Evolutionary conservation across 2,797 vertebrate genomes (phyloP), one percentile per base, ranked within the genome.

Genomic region (Sebastes minor): DNA sequence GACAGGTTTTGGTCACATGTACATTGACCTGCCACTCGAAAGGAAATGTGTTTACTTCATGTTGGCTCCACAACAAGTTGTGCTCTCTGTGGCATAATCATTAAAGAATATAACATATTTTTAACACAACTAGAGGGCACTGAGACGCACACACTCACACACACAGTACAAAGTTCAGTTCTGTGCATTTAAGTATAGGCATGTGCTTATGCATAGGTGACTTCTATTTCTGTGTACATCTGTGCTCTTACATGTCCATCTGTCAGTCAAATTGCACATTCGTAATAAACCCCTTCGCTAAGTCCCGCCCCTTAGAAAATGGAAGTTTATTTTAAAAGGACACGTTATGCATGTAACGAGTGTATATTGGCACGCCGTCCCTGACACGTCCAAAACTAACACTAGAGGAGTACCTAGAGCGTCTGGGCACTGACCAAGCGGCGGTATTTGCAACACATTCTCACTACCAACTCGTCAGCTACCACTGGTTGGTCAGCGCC

Each of bases 111-210:
- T 55, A 74, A 69, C n/a, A 63, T 55, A 0, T 28, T 55, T 55
- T 49, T 11, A 27, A 57, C 12, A 81, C 71, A 82, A 80, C 67
- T 74, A 80, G 49, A 81, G 77, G 77, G 71, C 82, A 86, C 82
- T 70, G 56, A 75, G 64, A 46, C 56, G 61, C 14, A 60, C 35
- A 33, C 35, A 27, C n/a, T 33, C 16, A 63, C 46, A 63, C 13
- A 42, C 38, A 42, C 38, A 16, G 42, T 7, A 28, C 23, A 28
- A 13, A 42, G 20, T 65, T 16, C 27, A 57, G n/a, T 35, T 27
- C n/a, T 25, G 18, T 30, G 10, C 10, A 59, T 64, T 74, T 13
- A 56, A 46, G 69, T 68, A 22, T 23, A 61, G 60, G 8, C 14
- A 22, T 33, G n/a, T 9, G 2, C 25, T 23, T 25, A 5, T 53